A percentile compares a stretch with the other conserved stretches of the same genome.
These are phyloP conservation scores for Saguinus imperator DNA, from an alignment of 2,113 vertebrate species.

Conservation along the genomic window DNA sequence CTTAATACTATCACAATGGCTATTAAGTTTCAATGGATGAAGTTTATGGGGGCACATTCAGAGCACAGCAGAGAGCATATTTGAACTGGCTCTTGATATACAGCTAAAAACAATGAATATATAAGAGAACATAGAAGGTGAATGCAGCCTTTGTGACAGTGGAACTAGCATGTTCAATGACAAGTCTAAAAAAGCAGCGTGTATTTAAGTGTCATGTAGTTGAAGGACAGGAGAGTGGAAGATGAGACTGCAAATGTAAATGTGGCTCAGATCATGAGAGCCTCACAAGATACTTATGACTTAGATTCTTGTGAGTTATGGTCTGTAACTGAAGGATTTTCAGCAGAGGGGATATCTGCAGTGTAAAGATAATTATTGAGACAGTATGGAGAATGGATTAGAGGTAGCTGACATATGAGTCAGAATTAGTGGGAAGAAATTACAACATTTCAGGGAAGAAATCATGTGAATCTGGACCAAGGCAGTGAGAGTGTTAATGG, in stretches of 20 bases:
- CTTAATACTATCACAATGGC: not conserved
- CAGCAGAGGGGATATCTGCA: not conserved
- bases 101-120: not conserved
- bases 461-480: not conserved
- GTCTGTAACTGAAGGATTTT: not conserved
- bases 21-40: not conserved
- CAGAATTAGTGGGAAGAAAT: not conserved
- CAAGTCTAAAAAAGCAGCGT: not conserved
- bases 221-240: not conserved
- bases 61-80: not conserved
- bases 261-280: not conserved
- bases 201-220: not conserved
- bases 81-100: not conserved
- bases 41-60: not conserved
- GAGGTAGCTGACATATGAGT: not conserved
- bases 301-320: not conserved
- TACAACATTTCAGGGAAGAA: not conserved
- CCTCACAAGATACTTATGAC: rapidly evolving
- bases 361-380: not conserved
- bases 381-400: not conserved
- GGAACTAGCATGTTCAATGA: not conserved
- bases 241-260: not conserved
- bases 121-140: not conserved
- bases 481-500: not conserved
- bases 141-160: not conserved